A percentile compares a stretch with the other conserved stretches of the same genome.
Conservation (phyloP, 2,797 vertebrate genomes). For the Amblyopsis hoosieri region DNA sequence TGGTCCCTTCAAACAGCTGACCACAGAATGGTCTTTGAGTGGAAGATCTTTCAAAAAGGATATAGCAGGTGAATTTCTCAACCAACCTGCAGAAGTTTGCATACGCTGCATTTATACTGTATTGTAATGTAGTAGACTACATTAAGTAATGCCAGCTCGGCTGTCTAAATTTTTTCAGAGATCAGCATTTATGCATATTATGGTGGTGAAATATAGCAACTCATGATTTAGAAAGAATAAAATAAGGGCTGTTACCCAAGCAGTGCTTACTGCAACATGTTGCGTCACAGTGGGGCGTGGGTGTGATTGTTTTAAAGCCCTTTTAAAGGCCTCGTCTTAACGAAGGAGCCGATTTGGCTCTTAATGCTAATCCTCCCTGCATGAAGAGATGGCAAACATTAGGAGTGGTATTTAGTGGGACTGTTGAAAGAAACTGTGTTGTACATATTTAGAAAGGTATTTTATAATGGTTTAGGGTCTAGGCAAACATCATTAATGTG, state of each 20-base stretch:
- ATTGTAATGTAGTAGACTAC: constrained; percentile 62
- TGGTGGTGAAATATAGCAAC: constrained; percentile 66
- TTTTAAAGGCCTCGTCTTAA: constrained; percentile 68
- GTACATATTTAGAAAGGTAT: constrained; percentile 51
- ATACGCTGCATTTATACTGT: constrained; percentile 60
- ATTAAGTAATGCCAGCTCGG: constrained; percentile 64
- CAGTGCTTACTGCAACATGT: constrained; percentile 70
- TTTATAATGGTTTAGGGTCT: constrained; percentile 45
- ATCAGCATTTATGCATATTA: constrained; percentile 76
- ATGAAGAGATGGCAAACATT: constrained; percentile 69
- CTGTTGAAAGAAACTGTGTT: constrained; percentile 70
- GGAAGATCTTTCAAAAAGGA: too few species aligned
- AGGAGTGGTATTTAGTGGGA: constrained; percentile 63
- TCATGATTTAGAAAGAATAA: constrained; percentile 62
- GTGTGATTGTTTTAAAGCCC: constrained; percentile 59
- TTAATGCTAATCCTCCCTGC: constrained; percentile 67
- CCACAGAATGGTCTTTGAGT: too few species aligned
- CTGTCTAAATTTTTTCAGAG: constrained; percentile 57
- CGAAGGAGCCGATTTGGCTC: constrained; percentile 68
- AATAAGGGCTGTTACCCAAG: constrained; percentile 62
- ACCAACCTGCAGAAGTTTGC: constrained; percentile 65
- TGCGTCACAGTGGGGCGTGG: constrained; percentile 76
- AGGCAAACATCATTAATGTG: constrained; percentile 17
- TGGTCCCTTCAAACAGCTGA: too few species aligned
- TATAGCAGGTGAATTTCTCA: constrained; percentile 44